These are phyloP conservation scores for Pollimyrus isidori DNA, from an alignment of 2,113 vertebrate genomes.

Conservation along the genomic window DNA sequence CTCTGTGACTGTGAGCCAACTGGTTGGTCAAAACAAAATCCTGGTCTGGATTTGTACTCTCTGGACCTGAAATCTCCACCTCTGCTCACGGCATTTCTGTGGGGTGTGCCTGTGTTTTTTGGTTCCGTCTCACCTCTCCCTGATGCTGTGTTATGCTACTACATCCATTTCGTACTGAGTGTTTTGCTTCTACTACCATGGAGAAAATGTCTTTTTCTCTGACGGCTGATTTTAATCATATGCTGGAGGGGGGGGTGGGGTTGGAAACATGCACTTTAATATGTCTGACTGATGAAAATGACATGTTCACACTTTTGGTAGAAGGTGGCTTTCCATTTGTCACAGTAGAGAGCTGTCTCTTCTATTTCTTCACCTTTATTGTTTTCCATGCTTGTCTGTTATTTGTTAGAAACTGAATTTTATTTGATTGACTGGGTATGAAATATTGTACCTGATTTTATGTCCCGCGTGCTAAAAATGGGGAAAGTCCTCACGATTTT, in stretches of 20 bases:
- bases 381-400: background rate
- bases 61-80: too few relatives aligned
- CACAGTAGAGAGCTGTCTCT: background rate
- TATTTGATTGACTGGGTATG: background rate
- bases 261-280: slow-evolving; percentile 1
- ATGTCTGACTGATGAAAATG: background rate
- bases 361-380: background rate
- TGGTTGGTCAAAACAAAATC: too few relatives aligned
- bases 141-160: background rate
- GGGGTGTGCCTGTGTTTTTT: background rate
- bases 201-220: background rate
- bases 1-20: too few relatives aligned
- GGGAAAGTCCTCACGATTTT: background rate
- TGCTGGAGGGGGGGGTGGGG: background rate
- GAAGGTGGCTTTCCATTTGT: background rate
- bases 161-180: background rate
- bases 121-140: background rate
- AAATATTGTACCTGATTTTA: background rate
- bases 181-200: background rate
- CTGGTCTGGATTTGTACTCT: too few relatives aligned
- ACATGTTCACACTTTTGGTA: background rate
- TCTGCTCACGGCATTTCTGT: too few relatives aligned
- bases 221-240: background rate
- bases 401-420: background rate
- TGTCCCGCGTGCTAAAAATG: background rate